These are phyloP conservation scores for Zaprionus ornatus DNA, from an alignment of 1,140 invertebrate species.

Conservation along the genomic window DNA sequence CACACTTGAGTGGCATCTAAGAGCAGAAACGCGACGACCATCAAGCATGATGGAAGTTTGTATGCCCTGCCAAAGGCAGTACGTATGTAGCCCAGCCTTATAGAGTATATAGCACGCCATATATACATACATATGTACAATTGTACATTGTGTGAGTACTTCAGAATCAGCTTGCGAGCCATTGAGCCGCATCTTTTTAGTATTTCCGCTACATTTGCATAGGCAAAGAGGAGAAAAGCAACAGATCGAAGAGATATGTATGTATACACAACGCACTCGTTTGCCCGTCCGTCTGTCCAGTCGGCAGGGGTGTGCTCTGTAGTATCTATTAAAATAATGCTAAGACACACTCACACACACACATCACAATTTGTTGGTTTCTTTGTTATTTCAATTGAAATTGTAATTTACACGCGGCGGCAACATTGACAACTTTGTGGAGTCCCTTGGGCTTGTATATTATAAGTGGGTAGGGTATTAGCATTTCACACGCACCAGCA, in stretches of 20 bases:
- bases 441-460: neutral
- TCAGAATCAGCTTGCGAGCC: constrained; percentile 25
- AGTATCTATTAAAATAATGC: constrained; percentile 39
- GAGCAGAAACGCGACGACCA: constrained; percentile 32
- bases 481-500: neutral
- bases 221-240: constrained; percentile 37
- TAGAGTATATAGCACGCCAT: constrained; percentile 9
- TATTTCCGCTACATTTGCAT: constrained; percentile 80
- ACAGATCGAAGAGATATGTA: constrained; percentile 23
- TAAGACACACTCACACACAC: no score
- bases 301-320: neutral
- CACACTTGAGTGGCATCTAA: constrained; percentile 62
- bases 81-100: neutral
- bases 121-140: constrained; percentile 16
- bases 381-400: constrained; percentile 34
- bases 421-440: neutral
- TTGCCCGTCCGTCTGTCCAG: neutral
- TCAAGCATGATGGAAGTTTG: constrained; percentile 11
- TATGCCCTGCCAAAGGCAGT: constrained; percentile 3
- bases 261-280: neutral
- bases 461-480: neutral
- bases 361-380: constrained; percentile 3
- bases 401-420: constrained; percentile 34
- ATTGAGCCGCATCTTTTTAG: constrained; percentile 51
- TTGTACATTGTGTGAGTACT: neutral